phyloP scores from a whole-genome alignment of 2,113 vertebrate species.

The Brachirus orientalis region DNA sequence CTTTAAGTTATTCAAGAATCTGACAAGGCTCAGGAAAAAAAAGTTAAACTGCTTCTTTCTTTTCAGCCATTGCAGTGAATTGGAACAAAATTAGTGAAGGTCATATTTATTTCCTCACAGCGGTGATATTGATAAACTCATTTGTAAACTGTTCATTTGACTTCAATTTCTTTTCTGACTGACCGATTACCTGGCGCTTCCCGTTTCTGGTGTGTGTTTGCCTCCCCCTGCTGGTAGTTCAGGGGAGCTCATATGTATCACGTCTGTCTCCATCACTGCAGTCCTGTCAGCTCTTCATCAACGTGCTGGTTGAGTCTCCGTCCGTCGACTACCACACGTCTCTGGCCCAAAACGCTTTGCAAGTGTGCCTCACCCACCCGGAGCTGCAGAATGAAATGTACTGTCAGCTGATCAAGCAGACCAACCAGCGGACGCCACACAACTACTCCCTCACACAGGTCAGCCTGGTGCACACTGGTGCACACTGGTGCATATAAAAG shows the following conservation, averaged over 20 bases:
- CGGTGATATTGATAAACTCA: no score
- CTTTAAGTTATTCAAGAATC: constrained; percentile 59
- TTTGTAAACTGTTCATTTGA: no score
- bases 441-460: constrained; percentile 90
- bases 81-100: constrained; percentile 22
- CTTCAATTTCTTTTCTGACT: no score
- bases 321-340: constrained; percentile 91
- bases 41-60: constrained; percentile 4
- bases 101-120: neutral
- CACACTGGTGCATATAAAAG: no score
- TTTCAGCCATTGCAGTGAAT: constrained; percentile 7
- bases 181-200: no score
- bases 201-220: constrained; percentile 33
- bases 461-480: constrained; percentile 1
- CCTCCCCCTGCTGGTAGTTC: constrained; percentile 65
- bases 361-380: constrained; percentile 89
- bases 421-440: constrained; percentile 82
- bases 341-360: constrained; percentile 89
- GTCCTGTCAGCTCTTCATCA: constrained; percentile 94
- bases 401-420: constrained; percentile 91
- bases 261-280: constrained; percentile 46
- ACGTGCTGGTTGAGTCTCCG: constrained; percentile 88
- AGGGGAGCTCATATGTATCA: neutral
- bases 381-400: constrained; percentile 93
- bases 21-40: constrained; percentile 37